phyloP scores from a whole-genome alignment of 35 echinoderm and acorn worm genomes.

The Apostichopus parvimensis region DNA sequence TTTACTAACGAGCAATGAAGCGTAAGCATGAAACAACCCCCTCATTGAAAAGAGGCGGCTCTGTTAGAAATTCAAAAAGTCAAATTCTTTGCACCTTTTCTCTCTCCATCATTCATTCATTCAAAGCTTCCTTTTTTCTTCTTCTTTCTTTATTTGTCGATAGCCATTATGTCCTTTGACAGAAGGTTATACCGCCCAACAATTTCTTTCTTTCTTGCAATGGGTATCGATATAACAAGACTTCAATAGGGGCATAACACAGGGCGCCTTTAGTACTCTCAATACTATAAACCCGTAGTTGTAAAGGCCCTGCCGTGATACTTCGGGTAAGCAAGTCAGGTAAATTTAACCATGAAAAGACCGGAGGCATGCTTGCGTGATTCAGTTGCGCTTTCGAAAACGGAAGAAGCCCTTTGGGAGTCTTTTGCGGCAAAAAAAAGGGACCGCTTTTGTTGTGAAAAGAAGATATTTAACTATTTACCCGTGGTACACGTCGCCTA shows the following conservation, averaged over 20 bases:
- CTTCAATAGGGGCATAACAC: not conserved
- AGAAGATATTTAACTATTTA: too few relatives aligned
- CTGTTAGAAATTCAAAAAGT: conserved; percentile 11
- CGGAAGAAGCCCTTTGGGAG: too few relatives aligned
- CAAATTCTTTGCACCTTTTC: conserved; percentile 36
- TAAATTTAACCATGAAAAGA: too few relatives aligned
- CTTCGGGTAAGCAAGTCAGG: too few relatives aligned
- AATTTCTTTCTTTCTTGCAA: not conserved
- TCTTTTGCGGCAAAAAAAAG: too few relatives aligned
- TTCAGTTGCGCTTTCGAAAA: too few relatives aligned
- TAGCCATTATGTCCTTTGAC: conserved; percentile 1
- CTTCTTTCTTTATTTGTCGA: not conserved
- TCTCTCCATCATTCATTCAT: not conserved
- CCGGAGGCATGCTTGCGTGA: too few relatives aligned
- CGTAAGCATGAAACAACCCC: conserved; percentile 20
- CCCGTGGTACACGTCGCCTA: too few relatives aligned
- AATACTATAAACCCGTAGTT: too few relatives aligned
- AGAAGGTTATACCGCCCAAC: not conserved
- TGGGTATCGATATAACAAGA: conserved; percentile 35
- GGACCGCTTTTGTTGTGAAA: too few relatives aligned
- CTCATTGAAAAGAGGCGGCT: conserved; percentile 11
- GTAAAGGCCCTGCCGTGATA: too few relatives aligned
- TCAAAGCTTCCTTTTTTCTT: not conserved
- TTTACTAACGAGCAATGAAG: conserved; percentile 37
- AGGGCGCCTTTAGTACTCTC: too few relatives aligned